Conservation (phyloP, 2,797 vertebrate genomes). For the Gallinago solitaria region DNA sequence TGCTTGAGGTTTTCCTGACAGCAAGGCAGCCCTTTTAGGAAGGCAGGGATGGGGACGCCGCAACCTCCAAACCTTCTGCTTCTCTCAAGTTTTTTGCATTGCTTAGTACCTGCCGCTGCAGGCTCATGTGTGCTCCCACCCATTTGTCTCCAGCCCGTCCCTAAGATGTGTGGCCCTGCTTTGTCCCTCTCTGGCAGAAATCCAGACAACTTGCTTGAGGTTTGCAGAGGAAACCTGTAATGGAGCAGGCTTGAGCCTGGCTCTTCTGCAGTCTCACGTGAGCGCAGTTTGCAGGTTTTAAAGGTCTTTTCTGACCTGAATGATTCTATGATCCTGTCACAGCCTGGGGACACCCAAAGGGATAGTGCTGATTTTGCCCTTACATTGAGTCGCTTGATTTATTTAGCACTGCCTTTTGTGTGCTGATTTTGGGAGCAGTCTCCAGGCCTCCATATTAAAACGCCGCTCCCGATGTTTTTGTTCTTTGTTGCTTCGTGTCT, state of each 20-base stretch:
- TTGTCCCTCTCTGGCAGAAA: background rate
- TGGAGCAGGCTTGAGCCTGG: background rate
- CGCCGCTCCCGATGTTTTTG: background rate
- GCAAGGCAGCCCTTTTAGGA: background rate
- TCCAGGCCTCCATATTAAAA: background rate
- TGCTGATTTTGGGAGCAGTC: background rate
- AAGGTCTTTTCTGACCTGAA: background rate
- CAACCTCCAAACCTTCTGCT: background rate
- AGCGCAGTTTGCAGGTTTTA: background rate
- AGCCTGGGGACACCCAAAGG: background rate
- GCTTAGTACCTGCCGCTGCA: background rate
- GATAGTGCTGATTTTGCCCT: background rate
- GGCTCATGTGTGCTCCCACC: background rate
- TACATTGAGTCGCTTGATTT: background rate
- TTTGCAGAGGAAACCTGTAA: background rate
- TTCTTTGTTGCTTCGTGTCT: background rate
- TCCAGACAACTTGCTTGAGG: background rate
- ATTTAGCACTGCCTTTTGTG: background rate
- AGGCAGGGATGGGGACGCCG: background rate
- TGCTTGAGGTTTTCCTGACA: background rate
- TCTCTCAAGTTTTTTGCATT: background rate
- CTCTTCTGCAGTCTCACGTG: background rate
- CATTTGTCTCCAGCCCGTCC: background rate
- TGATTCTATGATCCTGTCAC: background rate
- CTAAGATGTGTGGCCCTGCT: background rate